Evolutionary conservation across 2,797 vertebrate species (phyloP).

Genomic region (Enteromius anoplus): DNA sequence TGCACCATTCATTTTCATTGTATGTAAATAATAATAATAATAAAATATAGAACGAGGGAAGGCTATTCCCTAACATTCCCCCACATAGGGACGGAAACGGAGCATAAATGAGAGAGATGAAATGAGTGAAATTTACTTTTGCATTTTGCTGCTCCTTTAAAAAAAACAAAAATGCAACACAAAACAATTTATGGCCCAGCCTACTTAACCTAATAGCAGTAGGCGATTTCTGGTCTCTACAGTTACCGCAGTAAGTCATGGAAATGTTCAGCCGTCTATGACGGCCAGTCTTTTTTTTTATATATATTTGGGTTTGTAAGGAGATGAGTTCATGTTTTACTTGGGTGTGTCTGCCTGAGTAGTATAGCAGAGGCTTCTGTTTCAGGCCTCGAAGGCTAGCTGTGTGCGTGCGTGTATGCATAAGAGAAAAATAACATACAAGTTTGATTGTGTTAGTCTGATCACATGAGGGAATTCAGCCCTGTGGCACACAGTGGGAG

Average conservation of each 20-base stretch:
- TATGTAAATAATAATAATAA: neutral
- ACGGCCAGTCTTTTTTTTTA: conserved; percentile 13
- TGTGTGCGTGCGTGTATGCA: neutral
- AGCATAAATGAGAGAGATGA: neutral
- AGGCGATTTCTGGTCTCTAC: conserved; percentile 29
- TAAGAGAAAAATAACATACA: conserved; percentile 12
- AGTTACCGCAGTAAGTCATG: conserved; percentile 34
- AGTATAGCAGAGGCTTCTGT: conserved; percentile 37
- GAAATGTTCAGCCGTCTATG: conserved; percentile 30
- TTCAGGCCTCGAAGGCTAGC: conserved; percentile 6
- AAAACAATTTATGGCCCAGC: conserved; percentile 33
- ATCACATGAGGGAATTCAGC: conserved; percentile 29
- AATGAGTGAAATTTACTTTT: neutral
- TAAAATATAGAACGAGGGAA: neutral
- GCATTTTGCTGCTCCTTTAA: conserved; percentile 7
- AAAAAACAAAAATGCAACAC: conserved; percentile 18
- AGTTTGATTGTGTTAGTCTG: conserved; percentile 15
- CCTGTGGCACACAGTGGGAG: conserved; percentile 16
- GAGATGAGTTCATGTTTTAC: conserved; percentile 45
- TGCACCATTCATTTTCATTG: conserved; percentile 3
- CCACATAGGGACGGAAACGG: neutral
- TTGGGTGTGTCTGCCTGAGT: conserved; percentile 49
- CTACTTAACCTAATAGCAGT: conserved; percentile 33
- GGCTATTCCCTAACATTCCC: neutral
- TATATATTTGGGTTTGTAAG: conserved; percentile 51